Conservation (phyloP, 92 coral and sea anemone species). For the Heteractis magnifica region DNA sequence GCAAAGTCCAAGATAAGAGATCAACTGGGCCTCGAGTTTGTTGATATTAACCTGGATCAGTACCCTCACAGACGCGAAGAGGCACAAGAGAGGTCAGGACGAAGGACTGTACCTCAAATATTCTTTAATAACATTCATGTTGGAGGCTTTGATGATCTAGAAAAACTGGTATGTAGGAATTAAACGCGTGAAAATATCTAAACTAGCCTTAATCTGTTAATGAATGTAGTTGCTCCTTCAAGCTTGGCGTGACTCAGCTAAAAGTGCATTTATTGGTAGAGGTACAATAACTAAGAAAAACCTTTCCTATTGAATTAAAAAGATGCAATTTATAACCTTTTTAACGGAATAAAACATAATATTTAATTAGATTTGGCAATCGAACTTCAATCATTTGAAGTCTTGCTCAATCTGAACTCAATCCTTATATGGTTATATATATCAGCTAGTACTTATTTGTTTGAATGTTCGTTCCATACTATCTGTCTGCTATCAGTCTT, state of each 20-base stretch:
- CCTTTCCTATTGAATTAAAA: neutral
- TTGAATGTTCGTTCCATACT: too few relatives aligned
- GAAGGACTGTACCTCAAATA: constrained; percentile 94
- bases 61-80: constrained; percentile 75
- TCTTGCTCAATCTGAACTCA: neutral
- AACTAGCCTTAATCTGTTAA: too few relatives aligned
- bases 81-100: constrained; percentile 74
- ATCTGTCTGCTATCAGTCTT: neutral
- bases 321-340: neutral
- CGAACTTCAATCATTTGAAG: neutral
- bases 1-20: constrained; percentile 84
- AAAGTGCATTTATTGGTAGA: too few relatives aligned
- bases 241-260: neutral
- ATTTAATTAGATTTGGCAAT: neutral
- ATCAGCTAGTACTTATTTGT: too few relatives aligned
- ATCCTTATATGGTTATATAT: too few relatives aligned
- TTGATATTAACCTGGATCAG: constrained; percentile 84
- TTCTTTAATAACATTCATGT: constrained; percentile 85
- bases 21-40: constrained; percentile 58
- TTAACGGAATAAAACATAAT: neutral
- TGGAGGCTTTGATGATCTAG: constrained; percentile 88
- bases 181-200: neutral
- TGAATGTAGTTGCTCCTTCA: neutral
- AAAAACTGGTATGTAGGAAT: constrained; percentile 71
- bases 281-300: too few relatives aligned